Percentiles rank a stretch among this genome's conserved stretches.
These are phyloP conservation scores for Nomada fucata DNA, from an alignment of 2,888 invertebrate genomes.

Conservation along the genomic window DNA sequence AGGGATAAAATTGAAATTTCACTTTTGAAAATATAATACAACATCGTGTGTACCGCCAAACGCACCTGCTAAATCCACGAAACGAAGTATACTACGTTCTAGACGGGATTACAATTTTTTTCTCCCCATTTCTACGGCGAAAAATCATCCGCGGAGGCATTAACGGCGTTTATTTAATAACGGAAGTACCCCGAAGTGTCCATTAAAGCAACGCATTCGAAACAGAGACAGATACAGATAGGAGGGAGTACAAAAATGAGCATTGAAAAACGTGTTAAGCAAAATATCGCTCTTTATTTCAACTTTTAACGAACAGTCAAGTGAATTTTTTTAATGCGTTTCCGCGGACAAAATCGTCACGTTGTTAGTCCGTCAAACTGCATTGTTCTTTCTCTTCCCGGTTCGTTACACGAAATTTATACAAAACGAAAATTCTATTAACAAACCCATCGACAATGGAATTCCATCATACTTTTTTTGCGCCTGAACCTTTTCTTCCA, in stretches of 20 bases:
- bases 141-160: background rate
- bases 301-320: slow-evolving; percentile 38
- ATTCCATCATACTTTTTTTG: background rate
- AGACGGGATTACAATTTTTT: background rate
- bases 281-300: slow-evolving; percentile 37
- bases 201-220: slow-evolving; percentile 23
- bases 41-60: too few relatives aligned
- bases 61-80: background rate
- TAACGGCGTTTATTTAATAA: slow-evolving; percentile 43
- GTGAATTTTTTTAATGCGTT: slow-evolving; percentile 25
- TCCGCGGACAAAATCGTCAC: slow-evolving; percentile 20
- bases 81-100: too few relatives aligned
- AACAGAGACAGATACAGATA: background rate
- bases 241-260: background rate
- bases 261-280: background rate
- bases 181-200: slow-evolving; percentile 19
- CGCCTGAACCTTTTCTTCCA: background rate
- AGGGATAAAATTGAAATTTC: too few relatives aligned
- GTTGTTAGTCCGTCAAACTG: slow-evolving; percentile 46
- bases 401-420: slow-evolving; percentile 51
- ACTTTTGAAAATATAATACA: too few relatives aligned
- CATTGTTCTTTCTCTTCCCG: slow-evolving; percentile 12
- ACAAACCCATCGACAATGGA: slow-evolving; percentile 28
- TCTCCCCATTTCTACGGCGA: background rate
- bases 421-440: slow-evolving; percentile 49